Conservation (phyloP, 2,113 vertebrate genomes). For the Salvelinus namaycush region DNA sequence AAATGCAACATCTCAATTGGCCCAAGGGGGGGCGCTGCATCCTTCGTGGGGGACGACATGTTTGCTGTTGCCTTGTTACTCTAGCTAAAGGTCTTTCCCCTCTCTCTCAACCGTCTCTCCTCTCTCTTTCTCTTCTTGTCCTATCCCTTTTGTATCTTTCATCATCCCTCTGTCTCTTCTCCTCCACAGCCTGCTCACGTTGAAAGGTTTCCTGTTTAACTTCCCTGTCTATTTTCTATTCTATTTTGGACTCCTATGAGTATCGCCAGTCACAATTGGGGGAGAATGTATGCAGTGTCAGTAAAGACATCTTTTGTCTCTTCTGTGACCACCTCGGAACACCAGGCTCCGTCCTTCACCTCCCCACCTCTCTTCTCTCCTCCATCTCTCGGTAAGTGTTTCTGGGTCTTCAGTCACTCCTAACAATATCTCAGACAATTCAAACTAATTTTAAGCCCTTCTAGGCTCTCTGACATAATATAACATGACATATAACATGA, state of each 20-base stretch:
- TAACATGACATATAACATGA: constrained; percentile 30
- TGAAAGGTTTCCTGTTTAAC: background rate
- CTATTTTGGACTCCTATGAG: constrained; percentile 37
- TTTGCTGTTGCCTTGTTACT: background rate
- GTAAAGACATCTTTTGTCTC: constrained; percentile 31
- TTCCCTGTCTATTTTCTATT: constrained; percentile 15
- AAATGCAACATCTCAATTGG: too few species aligned
- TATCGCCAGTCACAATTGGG: constrained; percentile 28
- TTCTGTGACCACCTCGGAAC: constrained; percentile 17
- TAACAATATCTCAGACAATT: constrained; percentile 25
- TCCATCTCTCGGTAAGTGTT: background rate
- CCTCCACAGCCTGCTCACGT: background rate
- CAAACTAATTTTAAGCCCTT: constrained; percentile 8
- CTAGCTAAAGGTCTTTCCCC: constrained; percentile 21
- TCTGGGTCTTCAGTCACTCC: background rate
- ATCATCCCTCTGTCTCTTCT: background rate
- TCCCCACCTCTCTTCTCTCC: background rate
- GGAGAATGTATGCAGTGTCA: constrained; percentile 19
- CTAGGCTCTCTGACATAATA: constrained; percentile 8
- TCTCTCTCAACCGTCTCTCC: background rate
- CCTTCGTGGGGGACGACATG: too few species aligned
- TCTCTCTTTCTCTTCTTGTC: constrained; percentile 26
- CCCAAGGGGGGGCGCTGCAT: too few species aligned
- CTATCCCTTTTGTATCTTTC: background rate
- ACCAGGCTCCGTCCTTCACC: background rate